Evolutionary conservation across 2,797 vertebrate species (phyloP), one percentile per base, ranked within the genome.

Genomic region (Peromyscus melanophrys): DNA sequence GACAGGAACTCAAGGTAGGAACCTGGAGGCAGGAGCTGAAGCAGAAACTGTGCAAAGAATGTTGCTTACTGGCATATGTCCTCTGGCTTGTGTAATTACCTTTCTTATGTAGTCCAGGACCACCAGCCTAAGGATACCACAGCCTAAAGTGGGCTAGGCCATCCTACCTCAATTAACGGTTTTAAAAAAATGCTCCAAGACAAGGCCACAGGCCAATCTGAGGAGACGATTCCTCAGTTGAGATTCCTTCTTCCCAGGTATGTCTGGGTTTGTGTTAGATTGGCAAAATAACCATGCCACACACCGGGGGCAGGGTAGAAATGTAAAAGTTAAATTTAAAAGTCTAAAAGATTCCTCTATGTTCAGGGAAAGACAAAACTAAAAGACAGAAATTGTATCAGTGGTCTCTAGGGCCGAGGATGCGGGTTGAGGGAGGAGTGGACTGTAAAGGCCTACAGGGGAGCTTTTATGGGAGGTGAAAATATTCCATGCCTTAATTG

Each of bases 291-390:
- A 73, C 71, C 10, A 25, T 40, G 31, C 65, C 76, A 16, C 37
- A 46, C 27, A 31, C 6, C 3, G 14, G n/a, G 16, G 25, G 43
- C 16, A 13, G 16, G 8, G 11, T 29, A 57, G 43, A 75, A n/a
- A 23, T 75, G 11, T 73, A 43, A 75, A 57, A 29, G 21, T 31
- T 31, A 57, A 57, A 7, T 65, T 63, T 46, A 65, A 46, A 65
- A 65, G 19, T 65, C 17, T 86, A 52, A 75, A 88, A 89, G 52
- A 81, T 80, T 46, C 21, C 63, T 90, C 77, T 89, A 46, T 75
- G 59, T 95, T 84, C 49, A 90, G 84, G 40, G 80, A 91, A 78
- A 87, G 65, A 59, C 75, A 93, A 87, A 94, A 69, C n/a, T 25
- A 13, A 9, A 61, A 61, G 31, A 71, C 49, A 92, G 69, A 90